Evolutionary conservation across 2,113 vertebrate species (phyloP), one percentile per base, ranked within the genome.

Genomic region (Rhinichthys klamathensis): DNA sequence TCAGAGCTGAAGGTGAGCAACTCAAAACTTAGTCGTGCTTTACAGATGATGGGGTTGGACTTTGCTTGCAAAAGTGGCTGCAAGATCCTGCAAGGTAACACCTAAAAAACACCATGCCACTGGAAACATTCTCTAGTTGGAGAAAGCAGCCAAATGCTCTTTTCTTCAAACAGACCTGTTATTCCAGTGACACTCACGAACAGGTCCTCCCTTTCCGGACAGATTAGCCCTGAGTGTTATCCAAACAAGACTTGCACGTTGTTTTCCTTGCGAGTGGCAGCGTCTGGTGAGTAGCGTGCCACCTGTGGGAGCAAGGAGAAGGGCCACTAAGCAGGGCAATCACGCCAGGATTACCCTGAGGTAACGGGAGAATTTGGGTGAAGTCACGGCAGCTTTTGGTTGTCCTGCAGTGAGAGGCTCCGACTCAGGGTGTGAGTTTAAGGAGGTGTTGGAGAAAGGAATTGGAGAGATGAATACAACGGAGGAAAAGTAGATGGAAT

Each of bases 121-220:
- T 79, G 74, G 46, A 80, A 85, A 73, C 41, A 23, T 23, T 44
- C 41, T 44, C 77, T 21, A 44, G 75, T 49, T 51, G 35, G 67
- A 60, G n/a, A 51, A 85, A 46, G 58, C 49, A 11, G 27, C 81
- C 35, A 41, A 18, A 60, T 67, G 10, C 72, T 84, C 60, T 73
- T 84, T 86, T 88, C 80, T 79, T 86, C 87, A 54, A 58, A 85
- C 23, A 18, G 38, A 86, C 27, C 75, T 83, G 85, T 81, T 88
- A 76, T 86, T 84, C 61, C 54, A 88, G n/a, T 67, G 85, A 84
- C 87, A 86, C 77, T 72, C 67, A 60, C 38, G 27, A 77, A 46
- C 82, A 67, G 73, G 72, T 60, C 60, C 72, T 73, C 85, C 82
- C 78, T 83, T 87, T 83, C 86, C 75, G 82, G 83, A 72, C 73